Base-by-base conservation (phyloP, 2,113 vertebrate species). In the Sylvietta virens region DNA sequence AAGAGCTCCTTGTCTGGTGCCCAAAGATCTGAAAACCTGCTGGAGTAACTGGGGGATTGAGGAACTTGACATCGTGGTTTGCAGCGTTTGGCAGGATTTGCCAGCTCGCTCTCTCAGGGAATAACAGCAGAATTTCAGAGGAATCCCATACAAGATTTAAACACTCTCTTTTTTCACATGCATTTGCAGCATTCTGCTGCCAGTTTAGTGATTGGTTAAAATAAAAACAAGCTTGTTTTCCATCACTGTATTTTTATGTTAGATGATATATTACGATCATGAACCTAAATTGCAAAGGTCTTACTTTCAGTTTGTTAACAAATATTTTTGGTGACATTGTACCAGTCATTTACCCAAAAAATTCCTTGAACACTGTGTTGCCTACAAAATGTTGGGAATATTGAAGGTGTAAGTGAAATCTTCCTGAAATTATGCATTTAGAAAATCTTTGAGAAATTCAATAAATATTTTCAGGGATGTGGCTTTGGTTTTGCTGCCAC, bases 1-100 rank as follows among this genome's bases (percentile, higher is more conserved):
- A 93, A 81, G 64, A 92, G 83, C 81, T 94, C 61, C 88, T 70
- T 83, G 92, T 95, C 95, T 96, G 94, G 72, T 95, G 92, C 85
- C 88, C 2, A 0, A 23, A 97, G 96, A 96, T 93, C 95, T 93
- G 71, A 86, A 83, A 93, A 95, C 93, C 94, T 87, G 89, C 91
- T 93, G 74, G 54, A 88, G 81, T 44, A 87, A 90, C 92, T 53
- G 74, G 33, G 47, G 61, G 74, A 88, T 56, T 89, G 86, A 69
- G 76, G 60, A 76, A n/a, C 76, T 42, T 76, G 86, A 42, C 95
- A 47, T 81, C 5, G 26, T 28, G 83, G 64, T 78, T 94, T 90
- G 67, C 86, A 94, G 88, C 2, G 0, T 67, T 85, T 15, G 2
- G 47, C 74, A 64, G 83, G 72, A 57, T 74, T 86, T 70, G 54